A percentile compares a stretch with the other conserved stretches of the same genome.
Evolutionary conservation across 1,140 invertebrate genomes (phyloP).

Genomic region (Sitobion miscanthi): DNA sequence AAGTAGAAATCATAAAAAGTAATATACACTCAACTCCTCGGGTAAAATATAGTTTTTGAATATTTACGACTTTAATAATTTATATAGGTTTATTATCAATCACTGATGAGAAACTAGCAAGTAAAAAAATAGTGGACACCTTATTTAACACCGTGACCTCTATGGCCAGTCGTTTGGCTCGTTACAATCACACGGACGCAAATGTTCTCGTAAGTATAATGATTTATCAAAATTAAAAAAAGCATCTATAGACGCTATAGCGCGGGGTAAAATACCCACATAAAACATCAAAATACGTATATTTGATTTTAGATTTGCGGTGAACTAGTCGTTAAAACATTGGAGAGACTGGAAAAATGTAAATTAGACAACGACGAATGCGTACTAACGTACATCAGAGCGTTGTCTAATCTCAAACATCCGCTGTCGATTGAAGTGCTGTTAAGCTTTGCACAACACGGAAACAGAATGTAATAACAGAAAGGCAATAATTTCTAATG

Average conservation of each 20-base stretch:
- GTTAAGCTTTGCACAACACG: slow-evolving; percentile 66
- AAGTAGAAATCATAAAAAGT: slow-evolving; percentile 68
- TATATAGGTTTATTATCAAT: slow-evolving; percentile 13
- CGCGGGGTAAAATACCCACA: background rate
- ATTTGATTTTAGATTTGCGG: slow-evolving; percentile 37
- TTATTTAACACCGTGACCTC: background rate
- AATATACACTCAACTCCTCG: background rate
- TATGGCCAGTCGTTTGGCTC: slow-evolving; percentile 30
- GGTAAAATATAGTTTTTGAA: background rate
- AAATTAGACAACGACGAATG: slow-evolving; percentile 64
- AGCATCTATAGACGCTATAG: no score
- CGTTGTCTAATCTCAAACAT: slow-evolving; percentile 72
- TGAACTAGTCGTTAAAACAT: background rate
- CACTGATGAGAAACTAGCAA: background rate
- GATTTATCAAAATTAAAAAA: no score
- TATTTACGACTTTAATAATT: background rate
- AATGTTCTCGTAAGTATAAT: background rate
- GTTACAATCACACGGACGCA: background rate
- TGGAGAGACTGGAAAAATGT: slow-evolving; percentile 58
- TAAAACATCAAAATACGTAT: background rate
- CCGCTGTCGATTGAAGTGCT: slow-evolving; percentile 68
- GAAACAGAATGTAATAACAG: slow-evolving; percentile 62
- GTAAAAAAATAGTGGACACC: slow-evolving; percentile 35
- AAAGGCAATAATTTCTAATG: background rate
- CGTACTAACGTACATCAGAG: slow-evolving; percentile 70